Percentiles rank a stretch among this genome's conserved stretches.
Conservation (phyloP, 1,140 invertebrate species). For the Asobara japonica region DNA sequence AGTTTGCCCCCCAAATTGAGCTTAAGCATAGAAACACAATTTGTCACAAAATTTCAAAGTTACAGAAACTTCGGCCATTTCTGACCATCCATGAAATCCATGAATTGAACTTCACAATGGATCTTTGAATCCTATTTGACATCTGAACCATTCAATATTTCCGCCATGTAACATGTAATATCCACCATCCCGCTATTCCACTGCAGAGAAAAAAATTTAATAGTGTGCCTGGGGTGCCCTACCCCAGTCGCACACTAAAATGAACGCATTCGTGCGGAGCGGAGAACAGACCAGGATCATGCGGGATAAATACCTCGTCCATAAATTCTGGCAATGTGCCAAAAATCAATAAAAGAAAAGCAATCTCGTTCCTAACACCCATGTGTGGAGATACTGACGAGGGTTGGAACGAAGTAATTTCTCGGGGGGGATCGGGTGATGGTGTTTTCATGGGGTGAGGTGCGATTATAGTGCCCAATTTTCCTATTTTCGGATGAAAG, state of each 20-base stretch:
- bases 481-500: neutral
- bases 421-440: neutral
- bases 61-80: too few relatives aligned
- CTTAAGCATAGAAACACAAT: too few relatives aligned
- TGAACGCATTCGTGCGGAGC: neutral
- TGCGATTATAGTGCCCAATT: neutral
- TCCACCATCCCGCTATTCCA: neutral
- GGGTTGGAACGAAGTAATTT: neutral
- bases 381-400: neutral
- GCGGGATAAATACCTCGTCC: constrained; percentile 25
- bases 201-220: too few relatives aligned
- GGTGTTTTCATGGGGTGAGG: neutral
- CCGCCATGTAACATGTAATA: too few relatives aligned
- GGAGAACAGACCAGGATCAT: constrained; percentile 14
- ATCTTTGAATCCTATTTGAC: too few relatives aligned
- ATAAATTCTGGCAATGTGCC: constrained; percentile 15
- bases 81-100: too few relatives aligned
- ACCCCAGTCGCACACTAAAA: too few relatives aligned
- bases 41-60: too few relatives aligned
- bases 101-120: too few relatives aligned
- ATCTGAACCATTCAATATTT: too few relatives aligned
- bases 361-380: neutral
- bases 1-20: too few relatives aligned
- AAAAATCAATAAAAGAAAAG: constrained; percentile 9
- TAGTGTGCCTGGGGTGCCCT: too few relatives aligned